Percentiles rank a stretch among this genome's conserved stretches.
Conservation (phyloP, 2,888 invertebrate genomes). For the Drosophila rellima region DNA sequence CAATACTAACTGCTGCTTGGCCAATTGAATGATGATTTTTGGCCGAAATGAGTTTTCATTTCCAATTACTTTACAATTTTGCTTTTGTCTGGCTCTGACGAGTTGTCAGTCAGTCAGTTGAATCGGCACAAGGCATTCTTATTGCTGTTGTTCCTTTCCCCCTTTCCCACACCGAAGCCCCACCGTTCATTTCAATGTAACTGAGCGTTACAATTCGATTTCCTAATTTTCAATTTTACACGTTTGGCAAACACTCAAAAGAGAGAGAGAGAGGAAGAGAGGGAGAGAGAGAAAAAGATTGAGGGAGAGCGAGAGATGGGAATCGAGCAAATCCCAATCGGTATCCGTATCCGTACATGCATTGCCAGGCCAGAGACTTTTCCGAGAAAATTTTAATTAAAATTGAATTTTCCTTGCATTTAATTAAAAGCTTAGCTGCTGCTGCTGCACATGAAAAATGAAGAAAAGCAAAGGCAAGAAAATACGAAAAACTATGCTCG, state of each 20-base stretch:
- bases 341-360: constrained; percentile 50
- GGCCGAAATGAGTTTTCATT: constrained; percentile 77
- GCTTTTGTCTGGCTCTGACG: constrained; percentile 63
- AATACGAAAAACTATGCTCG: constrained; percentile 68
- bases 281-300: not conserved
- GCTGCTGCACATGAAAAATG: constrained; percentile 76
- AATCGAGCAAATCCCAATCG: constrained; percentile 32
- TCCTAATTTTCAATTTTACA: constrained; percentile 81
- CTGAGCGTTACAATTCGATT: constrained; percentile 73
- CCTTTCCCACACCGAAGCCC: no score
- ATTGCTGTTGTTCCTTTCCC: constrained; percentile 7
- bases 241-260: constrained; percentile 76
- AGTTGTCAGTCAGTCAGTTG: constrained; percentile 25
- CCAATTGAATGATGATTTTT: constrained; percentile 49
- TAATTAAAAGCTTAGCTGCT: constrained; percentile 77
- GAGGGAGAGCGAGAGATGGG: constrained; percentile 13
- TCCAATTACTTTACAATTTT: constrained; percentile 79
- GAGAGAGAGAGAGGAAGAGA: not conserved
- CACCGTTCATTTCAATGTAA: constrained; percentile 3
- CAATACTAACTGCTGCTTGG: not conserved
- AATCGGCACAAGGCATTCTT: constrained; percentile 25
- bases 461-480: constrained; percentile 61
- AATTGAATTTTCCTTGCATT: constrained; percentile 81
- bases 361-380: constrained; percentile 63
- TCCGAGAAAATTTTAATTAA: constrained; percentile 76